These are phyloP conservation scores for Notolepis coatsorum DNA, from an alignment of 2,797 vertebrate genomes.

Conservation along the genomic window DNA sequence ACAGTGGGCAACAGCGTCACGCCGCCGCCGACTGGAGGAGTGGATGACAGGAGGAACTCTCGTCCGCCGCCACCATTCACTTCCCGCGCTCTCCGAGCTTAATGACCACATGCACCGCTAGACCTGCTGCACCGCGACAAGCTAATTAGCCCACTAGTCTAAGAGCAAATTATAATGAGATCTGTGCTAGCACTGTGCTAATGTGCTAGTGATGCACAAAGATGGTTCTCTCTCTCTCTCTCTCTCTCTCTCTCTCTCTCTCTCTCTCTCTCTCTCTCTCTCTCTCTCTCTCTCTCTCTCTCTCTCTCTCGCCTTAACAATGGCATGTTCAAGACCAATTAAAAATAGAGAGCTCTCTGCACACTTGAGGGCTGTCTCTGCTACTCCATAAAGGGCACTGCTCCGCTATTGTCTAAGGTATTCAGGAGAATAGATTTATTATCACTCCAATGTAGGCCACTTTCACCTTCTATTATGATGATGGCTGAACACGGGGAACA, in stretches of 20 bases:
- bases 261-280: constrained; percentile 25
- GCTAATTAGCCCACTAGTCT: constrained; percentile 78
- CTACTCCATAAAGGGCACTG: constrained; percentile 73
- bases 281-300: constrained; percentile 36
- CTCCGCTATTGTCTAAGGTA: constrained; percentile 66
- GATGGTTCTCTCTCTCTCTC: constrained; percentile 22
- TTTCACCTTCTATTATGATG: constrained; percentile 77
- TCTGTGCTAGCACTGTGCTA: constrained; percentile 68
- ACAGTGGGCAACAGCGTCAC: constrained; percentile 15
- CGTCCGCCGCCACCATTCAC: constrained; percentile 53
- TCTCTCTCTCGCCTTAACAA: constrained; percentile 67
- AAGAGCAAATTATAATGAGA: constrained; percentile 78
- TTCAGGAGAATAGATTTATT: constrained; percentile 79
- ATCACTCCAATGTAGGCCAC: constrained; percentile 80
- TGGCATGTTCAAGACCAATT: constrained; percentile 76
- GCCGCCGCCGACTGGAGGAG: constrained; percentile 23
- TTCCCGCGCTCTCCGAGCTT: constrained; percentile 46
- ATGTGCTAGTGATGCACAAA: constrained; percentile 66
- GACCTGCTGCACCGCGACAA: constrained; percentile 72
- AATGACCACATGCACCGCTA: constrained; percentile 70
- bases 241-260: neutral
- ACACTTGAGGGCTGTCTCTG: constrained; percentile 63
- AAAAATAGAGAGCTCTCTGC: constrained; percentile 73
- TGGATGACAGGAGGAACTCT: constrained; percentile 44
- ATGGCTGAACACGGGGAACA: constrained; percentile 64